phyloP scores from a whole-genome alignment of 2,113 vertebrate genomes.

The Columbina picui region DNA sequence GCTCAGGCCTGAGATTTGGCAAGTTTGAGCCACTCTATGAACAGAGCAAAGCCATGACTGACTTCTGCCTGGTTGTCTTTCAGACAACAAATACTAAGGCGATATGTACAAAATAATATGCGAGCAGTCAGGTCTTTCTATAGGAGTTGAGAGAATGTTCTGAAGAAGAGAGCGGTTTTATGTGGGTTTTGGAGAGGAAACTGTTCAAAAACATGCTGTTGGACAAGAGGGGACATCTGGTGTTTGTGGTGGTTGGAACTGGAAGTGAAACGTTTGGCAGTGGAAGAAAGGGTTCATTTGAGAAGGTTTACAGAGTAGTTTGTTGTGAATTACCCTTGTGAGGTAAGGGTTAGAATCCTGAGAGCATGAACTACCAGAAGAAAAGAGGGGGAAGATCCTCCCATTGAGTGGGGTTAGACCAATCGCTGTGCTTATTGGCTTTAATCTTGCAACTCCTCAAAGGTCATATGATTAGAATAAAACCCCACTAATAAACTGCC shows the following conservation, averaged over 20 bases:
- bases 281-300: neutral
- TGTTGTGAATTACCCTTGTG: neutral
- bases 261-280: fast-evolving
- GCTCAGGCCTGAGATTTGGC: neutral
- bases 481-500: neutral
- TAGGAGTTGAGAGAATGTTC: neutral
- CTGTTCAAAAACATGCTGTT: neutral
- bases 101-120: fast-evolving
- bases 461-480: conserved; percentile 3
- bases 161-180: neutral
- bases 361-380: neutral
- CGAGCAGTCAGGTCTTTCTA: neutral
- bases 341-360: neutral
- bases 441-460: neutral
- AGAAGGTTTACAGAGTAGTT: neutral
- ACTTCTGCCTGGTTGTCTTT: neutral
- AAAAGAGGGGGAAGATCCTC: neutral
- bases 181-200: neutral
- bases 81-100: neutral
- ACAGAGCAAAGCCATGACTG: neutral
- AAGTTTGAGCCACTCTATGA: neutral
- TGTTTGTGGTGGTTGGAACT: neutral
- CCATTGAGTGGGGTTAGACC: neutral
- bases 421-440: neutral
- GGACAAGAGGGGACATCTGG: neutral